phyloP scores from a whole-genome alignment of 2,888 invertebrate genomes.

The Polydrusus pterygomalis region DNA sequence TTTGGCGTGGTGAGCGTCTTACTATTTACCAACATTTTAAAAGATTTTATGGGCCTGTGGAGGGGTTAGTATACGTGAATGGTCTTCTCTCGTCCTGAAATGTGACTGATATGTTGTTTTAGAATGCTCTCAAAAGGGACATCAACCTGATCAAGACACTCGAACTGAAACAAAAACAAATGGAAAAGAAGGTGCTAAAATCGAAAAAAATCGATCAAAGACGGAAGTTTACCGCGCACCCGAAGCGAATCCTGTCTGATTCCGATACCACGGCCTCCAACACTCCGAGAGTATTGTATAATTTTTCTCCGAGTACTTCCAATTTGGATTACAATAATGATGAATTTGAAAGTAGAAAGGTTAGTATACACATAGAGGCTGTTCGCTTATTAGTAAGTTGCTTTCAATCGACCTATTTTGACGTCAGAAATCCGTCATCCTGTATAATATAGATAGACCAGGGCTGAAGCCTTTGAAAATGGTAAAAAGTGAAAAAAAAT shows the following conservation, averaged over 20 bases:
- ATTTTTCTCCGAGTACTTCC: conserved; percentile 47
- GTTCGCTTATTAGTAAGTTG: no score
- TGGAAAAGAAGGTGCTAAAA: conserved; percentile 29
- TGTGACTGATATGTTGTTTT: no score
- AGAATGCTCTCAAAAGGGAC: conserved; percentile 21
- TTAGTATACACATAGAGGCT: conserved; percentile 19
- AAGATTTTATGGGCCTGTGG: no score
- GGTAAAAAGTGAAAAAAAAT: no score
- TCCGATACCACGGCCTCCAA: conserved; percentile 48
- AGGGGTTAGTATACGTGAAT: no score
- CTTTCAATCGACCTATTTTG: no score
- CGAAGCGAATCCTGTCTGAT: conserved; percentile 49
- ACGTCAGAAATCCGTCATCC: no score
- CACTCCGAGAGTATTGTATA: conserved; percentile 45
- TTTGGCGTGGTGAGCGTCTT: no score
- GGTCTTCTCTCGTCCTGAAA: no score
- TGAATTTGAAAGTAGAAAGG: conserved; percentile 52
- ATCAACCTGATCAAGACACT: neutral
- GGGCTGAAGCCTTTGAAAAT: no score
- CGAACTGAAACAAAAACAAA: conserved; percentile 29
- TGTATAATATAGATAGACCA: no score
- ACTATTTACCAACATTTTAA: no score
- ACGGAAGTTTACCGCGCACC: conserved; percentile 51
- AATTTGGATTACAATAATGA: conserved; percentile 25
- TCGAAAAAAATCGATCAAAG: conserved; percentile 1